Base-by-base conservation (phyloP, 2,113 vertebrate genomes). In the Spea multiplicata region DNA sequence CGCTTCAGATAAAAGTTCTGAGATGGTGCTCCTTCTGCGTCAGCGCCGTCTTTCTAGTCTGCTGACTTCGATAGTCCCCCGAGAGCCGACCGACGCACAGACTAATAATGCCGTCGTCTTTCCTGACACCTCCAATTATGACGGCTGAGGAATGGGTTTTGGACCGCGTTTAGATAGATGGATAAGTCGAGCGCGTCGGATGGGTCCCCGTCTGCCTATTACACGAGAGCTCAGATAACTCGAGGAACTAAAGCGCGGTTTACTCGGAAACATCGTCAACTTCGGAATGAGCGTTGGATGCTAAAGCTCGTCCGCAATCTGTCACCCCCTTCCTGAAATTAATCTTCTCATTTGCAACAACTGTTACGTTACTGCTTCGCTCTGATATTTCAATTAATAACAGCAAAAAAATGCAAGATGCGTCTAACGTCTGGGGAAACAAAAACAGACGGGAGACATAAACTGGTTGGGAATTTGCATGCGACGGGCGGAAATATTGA, bases 101-200 rank as follows among this genome's bases (percentile, higher is more conserved):
- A 52, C 50, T 80, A 73, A 80, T 80, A 73, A 80, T 59, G 71
- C 64, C 45, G 65, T 61, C 66, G 76, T 73, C 44, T 13, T 66
- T 47, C 71, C 61, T 57, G 77, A 73, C 77, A 73, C 70, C 72
- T 80, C 71, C 71, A 73, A 72, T 80, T 80, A 80, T 67, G 71
- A 80, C 47, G 16, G 52, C 62, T 73, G 77, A 80, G 71, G 73
- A 80, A 73, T 67, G 64, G 71, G 62, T 57, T 71, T 50, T 59
- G 50, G 52, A 44, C 44, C 49, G 62, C 48, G 66, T 61, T 73
- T 55, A 66, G 71, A 73, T 59, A 67, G 70, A 73, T 80, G 50
- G 71, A 62, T 14, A 73, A 47, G 71, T 80, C 50, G 10, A 50
- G 61, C 65, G 52, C 48, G 67, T 80, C 71, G 44, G 52, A 80